Evolutionary conservation across 2,888 invertebrate genomes (phyloP), one percentile per base, ranked within the genome.

Genomic region (Philopedon plagiatum): DNA sequence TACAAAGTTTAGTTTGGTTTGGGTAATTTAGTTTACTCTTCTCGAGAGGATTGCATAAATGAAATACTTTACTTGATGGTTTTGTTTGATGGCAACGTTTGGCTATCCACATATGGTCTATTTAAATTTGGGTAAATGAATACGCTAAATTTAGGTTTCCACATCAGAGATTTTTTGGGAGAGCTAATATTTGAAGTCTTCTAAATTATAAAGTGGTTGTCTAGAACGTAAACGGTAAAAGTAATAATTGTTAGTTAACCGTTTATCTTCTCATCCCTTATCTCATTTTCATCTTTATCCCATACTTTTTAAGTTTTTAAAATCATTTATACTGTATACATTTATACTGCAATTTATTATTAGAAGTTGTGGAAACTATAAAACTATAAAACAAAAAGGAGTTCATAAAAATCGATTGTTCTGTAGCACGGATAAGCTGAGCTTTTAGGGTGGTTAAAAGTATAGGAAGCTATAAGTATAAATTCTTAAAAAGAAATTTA

Each of bases 351-450:
- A 26, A 51, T 61, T 61, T 61, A 61, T 61, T 61, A 61, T 46
- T 61, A 61, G 32, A 46, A 61, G n/a, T 61, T 41, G 44, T 61
- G 29, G 18, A 61, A 44, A 61, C 61, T 61, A 44, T 46, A 61
- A 61, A 44, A 61, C 61, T 61, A 44, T 46, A 61, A 61, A 61
- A 61, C 46, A 61, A 23, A 44, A 61, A 29, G 29, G 61, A 61
- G 44, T 61, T 61, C 44, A 44, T 61, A 61, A 61, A 44, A 61
- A 44, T 61, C 61, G 61, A 61, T 61, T 61, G 41, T 61, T 46
- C 61, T 46, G 46, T 46, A 46, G 15, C 44, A n/a, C n/a, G n/a
- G 60, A 61, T 61, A 39, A 61, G 44, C 15, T 37, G 13, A 9
- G 46, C 49, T 26, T 51, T 26, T 51, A 51, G 49, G 5, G 15